Evolutionary conservation across 2,797 vertebrate genomes (phyloP), one percentile per base, ranked within the genome.

Genomic region (Micropoecilia bifurca): DNA sequence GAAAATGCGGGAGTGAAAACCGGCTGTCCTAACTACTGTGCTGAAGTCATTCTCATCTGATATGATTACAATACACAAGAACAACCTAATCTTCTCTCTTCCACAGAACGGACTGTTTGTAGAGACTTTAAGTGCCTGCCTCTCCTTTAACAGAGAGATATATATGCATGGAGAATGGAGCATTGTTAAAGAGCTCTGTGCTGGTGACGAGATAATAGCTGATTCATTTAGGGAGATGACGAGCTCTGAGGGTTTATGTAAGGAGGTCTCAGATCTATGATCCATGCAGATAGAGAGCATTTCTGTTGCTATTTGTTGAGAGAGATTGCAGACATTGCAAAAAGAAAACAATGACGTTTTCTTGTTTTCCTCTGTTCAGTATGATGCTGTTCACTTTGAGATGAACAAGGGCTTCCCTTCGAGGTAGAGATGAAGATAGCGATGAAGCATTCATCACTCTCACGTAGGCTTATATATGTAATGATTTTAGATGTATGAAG

Each of bases 171-270:
- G 71, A 91, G 91, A 94, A 92, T 74, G 76, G 85, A 50, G 87
- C 87, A 81, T 92, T 93, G 89, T 93, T 79, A 87, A 39, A 63
- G 79, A 55, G 82, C 68, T 79, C 53, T 50, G 66, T 45, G 73
- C 81, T 57, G 73, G 53, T 50, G 75, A 16, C 80, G 79, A 89
- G 91, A 93, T 94, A 94, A 88, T 77, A 73, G 66, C 81, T 90
- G 87, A 93, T 93, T 93, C 82, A 80, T 82, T 82, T 71, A 71
- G 22, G 48, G 80, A 71, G 83, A 90, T 87, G 90, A 84, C 83
- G 75, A 83, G 55, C 80, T 74, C 55, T 30, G 76, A 87, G 80
- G 74, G 85, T 92, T 90, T 89, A 84, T 84, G 83, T 75, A 77
- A 89, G 87, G 82, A 79, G 69, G 78, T 74, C 61, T 80, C 50